Percentiles rank a stretch among this genome's conserved stretches.
Evolutionary conservation across 2,797 vertebrate genomes (phyloP).

Genomic region (Phylloscopus collybita): DNA sequence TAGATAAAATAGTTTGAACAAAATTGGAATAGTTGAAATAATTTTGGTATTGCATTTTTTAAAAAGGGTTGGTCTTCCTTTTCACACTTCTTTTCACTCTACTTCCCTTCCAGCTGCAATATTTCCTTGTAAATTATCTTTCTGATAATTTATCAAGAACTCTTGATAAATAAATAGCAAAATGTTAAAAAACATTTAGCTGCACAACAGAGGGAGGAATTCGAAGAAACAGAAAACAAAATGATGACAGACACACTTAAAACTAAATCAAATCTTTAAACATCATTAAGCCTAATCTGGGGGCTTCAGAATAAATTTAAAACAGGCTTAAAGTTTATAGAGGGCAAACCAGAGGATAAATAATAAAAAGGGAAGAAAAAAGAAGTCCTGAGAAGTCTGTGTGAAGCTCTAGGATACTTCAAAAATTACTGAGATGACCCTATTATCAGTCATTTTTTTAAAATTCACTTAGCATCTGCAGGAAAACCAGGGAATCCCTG

Average conservation of each 20-base stretch:
- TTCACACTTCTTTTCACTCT: not conserved
- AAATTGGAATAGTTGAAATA: not conserved
- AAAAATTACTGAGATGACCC: not conserved
- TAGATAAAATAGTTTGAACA: not conserved
- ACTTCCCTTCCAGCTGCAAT: not conserved
- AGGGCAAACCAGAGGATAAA: not conserved
- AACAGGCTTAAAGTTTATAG: not conserved
- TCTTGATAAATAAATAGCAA: not conserved
- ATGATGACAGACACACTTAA: not conserved
- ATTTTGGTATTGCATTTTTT: not conserved
- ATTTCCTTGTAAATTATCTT: not conserved
- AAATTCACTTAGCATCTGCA: not conserved
- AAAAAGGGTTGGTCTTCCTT: not conserved
- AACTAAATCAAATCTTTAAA: not conserved
- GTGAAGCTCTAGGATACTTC: not conserved
- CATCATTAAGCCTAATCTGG: not conserved
- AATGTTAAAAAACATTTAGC: not conserved
- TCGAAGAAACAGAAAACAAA: not conserved
- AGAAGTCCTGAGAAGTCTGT: not conserved
- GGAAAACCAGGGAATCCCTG: not conserved
- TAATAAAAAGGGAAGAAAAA: not conserved
- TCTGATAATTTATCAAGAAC: not conserved
- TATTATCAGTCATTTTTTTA: not conserved
- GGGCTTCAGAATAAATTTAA: conserved; percentile 16
- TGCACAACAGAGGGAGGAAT: not conserved